These are phyloP conservation scores for Sebastes diploproa DNA, from an alignment of 2,797 vertebrate species.

Conservation along the genomic window DNA sequence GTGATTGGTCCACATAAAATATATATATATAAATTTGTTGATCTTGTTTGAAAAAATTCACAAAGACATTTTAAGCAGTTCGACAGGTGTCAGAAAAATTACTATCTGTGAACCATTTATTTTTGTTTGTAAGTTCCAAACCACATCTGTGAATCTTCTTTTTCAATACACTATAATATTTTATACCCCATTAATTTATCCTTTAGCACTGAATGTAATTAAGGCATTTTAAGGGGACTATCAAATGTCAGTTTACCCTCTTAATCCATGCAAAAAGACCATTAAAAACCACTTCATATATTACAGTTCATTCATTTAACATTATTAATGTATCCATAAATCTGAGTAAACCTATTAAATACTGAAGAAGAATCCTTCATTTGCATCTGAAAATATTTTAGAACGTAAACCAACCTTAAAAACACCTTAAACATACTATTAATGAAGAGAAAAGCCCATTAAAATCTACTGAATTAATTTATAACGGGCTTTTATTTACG, in stretches of 20 bases:
- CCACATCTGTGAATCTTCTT: neutral
- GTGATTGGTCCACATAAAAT: neutral
- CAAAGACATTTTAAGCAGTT: neutral
- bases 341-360: neutral
- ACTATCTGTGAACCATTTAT: neutral
- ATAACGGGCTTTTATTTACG: neutral
- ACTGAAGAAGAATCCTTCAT: neutral
- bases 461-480: neutral
- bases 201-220: neutral
- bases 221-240: conserved; percentile 1
- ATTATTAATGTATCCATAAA: neutral
- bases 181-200: neutral
- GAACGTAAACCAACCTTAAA: neutral
- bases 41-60: neutral
- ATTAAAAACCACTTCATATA: neutral
- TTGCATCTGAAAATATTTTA: neutral
- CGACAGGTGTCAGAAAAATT: neutral
- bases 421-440: neutral
- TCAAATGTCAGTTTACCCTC: neutral
- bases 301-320: neutral
- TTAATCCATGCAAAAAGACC: neutral
- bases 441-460: neutral
- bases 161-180: neutral
- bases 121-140: neutral
- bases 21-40: neutral